Percentiles rank a stretch among this genome's conserved stretches.
Evolutionary conservation across 2,113 vertebrate species (phyloP).

Genomic region (Amphiprion percula): DNA sequence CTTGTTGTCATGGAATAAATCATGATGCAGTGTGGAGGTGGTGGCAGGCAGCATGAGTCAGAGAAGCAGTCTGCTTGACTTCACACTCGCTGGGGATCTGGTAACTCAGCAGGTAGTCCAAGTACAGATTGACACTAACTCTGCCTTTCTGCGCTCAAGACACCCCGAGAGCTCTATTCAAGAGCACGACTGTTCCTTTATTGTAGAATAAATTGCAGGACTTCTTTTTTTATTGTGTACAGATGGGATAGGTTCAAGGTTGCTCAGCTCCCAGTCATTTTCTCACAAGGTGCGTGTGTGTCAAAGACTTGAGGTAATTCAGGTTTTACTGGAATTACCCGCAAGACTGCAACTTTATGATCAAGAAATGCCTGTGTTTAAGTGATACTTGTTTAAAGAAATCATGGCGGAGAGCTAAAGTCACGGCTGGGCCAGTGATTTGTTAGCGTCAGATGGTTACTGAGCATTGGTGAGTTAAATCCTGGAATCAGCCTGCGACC

Average conservation of each 20-base stretch:
- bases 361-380: conserved; percentile 10
- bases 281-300: conserved; percentile 48
- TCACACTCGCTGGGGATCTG: conserved; percentile 82
- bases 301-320: conserved; percentile 43
- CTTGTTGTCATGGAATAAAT: conserved; percentile 69
- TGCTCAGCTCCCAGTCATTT: conserved; percentile 52
- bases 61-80: conserved; percentile 78
- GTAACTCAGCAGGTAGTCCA: conserved; percentile 83
- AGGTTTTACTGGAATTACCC: conserved; percentile 44
- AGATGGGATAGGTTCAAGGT: conserved; percentile 57
- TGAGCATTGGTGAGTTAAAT: conserved; percentile 59
- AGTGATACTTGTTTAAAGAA: conserved; percentile 35
- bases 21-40: conserved; percentile 71
- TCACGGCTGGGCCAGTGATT: conserved; percentile 49
- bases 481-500: conserved; percentile 62
- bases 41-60: conserved; percentile 76
- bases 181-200: conserved; percentile 69
- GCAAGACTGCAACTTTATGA: conserved; percentile 18
- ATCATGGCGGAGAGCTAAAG: conserved; percentile 10
- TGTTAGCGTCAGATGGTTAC: conserved; percentile 61
- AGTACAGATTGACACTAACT: conserved; percentile 79
- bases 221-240: conserved; percentile 63
- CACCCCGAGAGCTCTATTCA: conserved; percentile 66
- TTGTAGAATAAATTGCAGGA: conserved; percentile 64
- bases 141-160: conserved; percentile 67